Evolutionary conservation across 2,797 vertebrate genomes (phyloP).

Genomic region (Distichodus sexfasciatus): DNA sequence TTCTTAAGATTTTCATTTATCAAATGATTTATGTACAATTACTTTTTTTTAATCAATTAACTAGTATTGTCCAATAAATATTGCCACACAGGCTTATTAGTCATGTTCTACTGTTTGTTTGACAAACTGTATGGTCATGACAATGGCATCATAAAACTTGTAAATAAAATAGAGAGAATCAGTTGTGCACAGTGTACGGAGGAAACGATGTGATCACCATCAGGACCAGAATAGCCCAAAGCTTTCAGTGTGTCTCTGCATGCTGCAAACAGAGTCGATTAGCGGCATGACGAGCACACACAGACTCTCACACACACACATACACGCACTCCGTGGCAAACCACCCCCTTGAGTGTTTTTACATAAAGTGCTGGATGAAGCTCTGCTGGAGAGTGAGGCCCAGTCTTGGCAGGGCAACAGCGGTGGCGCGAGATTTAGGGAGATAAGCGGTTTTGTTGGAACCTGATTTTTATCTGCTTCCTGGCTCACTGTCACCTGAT

Average conservation of each 20-base stretch:
- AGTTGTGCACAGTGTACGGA: background rate
- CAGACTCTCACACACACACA: constrained; percentile 19
- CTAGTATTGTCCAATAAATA: too few species aligned
- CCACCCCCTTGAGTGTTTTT: constrained; percentile 24
- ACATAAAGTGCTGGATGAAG: constrained; percentile 31
- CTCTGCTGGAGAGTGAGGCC: constrained; percentile 14
- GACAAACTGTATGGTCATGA: too few species aligned
- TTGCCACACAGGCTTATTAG: too few species aligned
- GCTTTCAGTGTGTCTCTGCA: constrained; percentile 14
- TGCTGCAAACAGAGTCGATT: constrained; percentile 20
- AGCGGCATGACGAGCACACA: constrained; percentile 25
- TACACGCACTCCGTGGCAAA: too few species aligned
- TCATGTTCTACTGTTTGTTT: too few species aligned
- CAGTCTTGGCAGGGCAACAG: constrained; percentile 22
- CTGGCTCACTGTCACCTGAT: constrained; percentile 19
- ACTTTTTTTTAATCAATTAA: too few species aligned
- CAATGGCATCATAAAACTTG: too few species aligned
- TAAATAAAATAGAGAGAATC: background rate
- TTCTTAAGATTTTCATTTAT: too few species aligned
- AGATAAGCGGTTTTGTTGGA: constrained; percentile 43
- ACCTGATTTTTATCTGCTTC: constrained; percentile 37
- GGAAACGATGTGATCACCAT: background rate
- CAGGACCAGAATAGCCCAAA: constrained; percentile 15
- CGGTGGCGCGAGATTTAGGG: constrained; percentile 42
- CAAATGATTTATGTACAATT: too few species aligned